A percentile compares a stretch with the other conserved stretches of the same genome.
Evolutionary conservation across 2,888 invertebrate species (phyloP).

Genomic region (Lasioglossum leucozonium): DNA sequence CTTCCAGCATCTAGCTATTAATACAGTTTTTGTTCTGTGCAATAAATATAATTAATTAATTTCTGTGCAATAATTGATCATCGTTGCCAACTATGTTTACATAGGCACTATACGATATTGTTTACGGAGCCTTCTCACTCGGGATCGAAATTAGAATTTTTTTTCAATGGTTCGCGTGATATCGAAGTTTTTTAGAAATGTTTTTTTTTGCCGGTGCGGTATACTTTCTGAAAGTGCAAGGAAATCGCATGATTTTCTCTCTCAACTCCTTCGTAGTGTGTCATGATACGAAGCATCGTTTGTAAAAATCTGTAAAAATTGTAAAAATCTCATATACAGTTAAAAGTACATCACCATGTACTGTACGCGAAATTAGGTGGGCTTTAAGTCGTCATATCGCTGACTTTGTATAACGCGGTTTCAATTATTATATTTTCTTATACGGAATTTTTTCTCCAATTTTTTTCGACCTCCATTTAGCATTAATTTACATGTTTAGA

Average conservation of each 20-base stretch:
- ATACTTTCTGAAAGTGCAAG: conserved; percentile 1
- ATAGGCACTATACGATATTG: background rate
- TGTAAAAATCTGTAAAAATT: too few relatives aligned
- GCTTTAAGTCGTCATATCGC: background rate
- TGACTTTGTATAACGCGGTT: background rate
- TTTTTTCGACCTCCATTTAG: background rate
- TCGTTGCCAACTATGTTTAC: background rate
- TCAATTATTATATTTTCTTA: too few relatives aligned
- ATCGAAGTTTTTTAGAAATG: background rate
- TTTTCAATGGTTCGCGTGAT: background rate
- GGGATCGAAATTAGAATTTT: background rate
- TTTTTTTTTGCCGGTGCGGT: background rate
- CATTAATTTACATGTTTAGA: background rate
- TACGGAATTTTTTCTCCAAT: background rate
- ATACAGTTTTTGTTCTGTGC: background rate
- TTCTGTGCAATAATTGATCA: background rate
- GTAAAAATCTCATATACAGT: background rate
- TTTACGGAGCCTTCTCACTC: background rate
- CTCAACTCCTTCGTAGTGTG: conserved; percentile 2
- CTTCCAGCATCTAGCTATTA: background rate
- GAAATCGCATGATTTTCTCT: background rate
- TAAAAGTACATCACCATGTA: background rate
- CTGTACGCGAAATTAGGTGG: background rate
- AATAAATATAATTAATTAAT: background rate
- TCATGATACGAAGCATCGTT: background rate